phyloP scores from a whole-genome alignment of 2,888 invertebrate species.

The Cremastinae sp. region DNA sequence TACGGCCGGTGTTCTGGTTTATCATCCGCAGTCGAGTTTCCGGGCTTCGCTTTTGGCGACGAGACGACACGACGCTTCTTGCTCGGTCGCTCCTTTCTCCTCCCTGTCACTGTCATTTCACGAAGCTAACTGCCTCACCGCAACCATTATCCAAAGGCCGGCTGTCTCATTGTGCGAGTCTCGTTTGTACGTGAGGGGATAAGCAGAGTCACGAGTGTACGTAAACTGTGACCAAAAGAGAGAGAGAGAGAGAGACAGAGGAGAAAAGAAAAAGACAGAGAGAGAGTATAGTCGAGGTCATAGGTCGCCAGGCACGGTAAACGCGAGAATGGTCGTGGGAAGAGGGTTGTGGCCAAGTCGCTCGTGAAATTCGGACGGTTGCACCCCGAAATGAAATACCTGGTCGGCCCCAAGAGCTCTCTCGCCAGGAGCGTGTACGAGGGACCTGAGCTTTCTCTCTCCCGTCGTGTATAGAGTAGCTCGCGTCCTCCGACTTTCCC shows the following conservation, averaged over 20 bases:
- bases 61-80: constrained; percentile 19
- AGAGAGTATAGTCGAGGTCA: constrained; percentile 55
- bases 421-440: constrained; percentile 29
- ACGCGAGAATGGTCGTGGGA: constrained; percentile 33
- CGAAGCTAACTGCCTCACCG: constrained; percentile 48
- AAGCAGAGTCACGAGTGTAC: constrained; percentile 36
- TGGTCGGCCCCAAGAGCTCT: constrained; percentile 44
- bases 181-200: constrained; percentile 18
- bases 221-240: constrained; percentile 42
- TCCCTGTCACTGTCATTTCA: constrained; percentile 45
- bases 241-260: neutral
- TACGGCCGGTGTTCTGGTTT: constrained; percentile 31
- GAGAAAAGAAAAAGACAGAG: constrained; percentile 15
- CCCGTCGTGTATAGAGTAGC: neutral
- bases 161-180: constrained; percentile 16
- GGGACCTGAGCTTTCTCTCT: constrained; percentile 35
- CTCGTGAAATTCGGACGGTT: constrained; percentile 62
- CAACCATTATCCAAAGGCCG: constrained; percentile 52
- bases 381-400: constrained; percentile 61
- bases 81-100: constrained; percentile 12
- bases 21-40: constrained; percentile 33
- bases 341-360: constrained; percentile 59
- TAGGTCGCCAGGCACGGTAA: constrained; percentile 45
- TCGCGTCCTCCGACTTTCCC: neutral
- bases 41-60: constrained; percentile 17